A percentile compares a stretch with the other conserved stretches of the same genome.
These are phyloP conservation scores for Branchellion lobata DNA, from an alignment of 2,888 invertebrate genomes.

Conservation along the genomic window DNA sequence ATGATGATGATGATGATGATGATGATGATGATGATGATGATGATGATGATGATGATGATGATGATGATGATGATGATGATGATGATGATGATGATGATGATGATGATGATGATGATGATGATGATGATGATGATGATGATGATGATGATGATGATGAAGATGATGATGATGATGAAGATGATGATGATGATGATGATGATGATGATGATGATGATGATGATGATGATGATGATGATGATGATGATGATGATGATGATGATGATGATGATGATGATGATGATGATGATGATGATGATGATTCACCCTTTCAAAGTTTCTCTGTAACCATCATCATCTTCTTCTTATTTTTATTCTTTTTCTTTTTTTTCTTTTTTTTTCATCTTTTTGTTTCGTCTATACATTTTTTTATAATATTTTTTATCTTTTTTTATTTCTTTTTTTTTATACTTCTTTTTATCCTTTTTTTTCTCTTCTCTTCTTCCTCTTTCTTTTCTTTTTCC, in stretches of 20 bases:
- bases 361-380: too few species aligned
- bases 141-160: background rate
- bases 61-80: slow-evolving; percentile 33
- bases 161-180: slow-evolving; percentile 28
- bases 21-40: slow-evolving; percentile 19
- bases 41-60: slow-evolving; percentile 40
- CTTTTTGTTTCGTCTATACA: too few species aligned
- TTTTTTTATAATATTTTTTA: too few species aligned
- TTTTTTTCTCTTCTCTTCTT: too few species aligned
- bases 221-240: slow-evolving; percentile 17
- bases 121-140: slow-evolving; percentile 23
- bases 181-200: slow-evolving; percentile 35
- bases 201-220: slow-evolving; percentile 35
- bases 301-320: too few species aligned
- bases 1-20: background rate
- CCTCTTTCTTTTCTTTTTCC: too few species aligned
- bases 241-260: slow-evolving; percentile 33
- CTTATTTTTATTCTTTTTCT: too few species aligned
- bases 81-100: slow-evolving; percentile 37
- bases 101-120: slow-evolving; percentile 40
- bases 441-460: too few species aligned
- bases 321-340: too few species aligned
- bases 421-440: too few species aligned
- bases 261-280: slow-evolving; percentile 4
- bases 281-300: too few species aligned